Percentiles rank a stretch among this genome's conserved stretches.
Evolutionary conservation across 2,797 vertebrate genomes (phyloP).

Genomic region (Selene dorsalis): DNA sequence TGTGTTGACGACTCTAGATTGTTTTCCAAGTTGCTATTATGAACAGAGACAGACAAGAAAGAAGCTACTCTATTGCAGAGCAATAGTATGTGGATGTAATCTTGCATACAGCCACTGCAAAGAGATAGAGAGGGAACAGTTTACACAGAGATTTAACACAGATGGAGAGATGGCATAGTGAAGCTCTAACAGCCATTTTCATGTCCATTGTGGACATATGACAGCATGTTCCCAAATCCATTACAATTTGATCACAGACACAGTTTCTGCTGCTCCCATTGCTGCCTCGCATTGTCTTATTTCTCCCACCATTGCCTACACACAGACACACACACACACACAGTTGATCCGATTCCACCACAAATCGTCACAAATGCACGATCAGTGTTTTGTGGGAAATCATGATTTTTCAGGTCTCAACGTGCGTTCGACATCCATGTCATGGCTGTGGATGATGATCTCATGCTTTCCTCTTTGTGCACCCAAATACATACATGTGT

Average conservation of each 20-base stretch:
- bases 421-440: background rate
- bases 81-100: constrained; percentile 11
- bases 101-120: background rate
- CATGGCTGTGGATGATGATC: constrained; percentile 7
- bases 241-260: constrained; percentile 7
- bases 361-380: constrained; percentile 6
- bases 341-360: constrained; percentile 1
- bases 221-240: constrained; percentile 16
- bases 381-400: constrained; percentile 14
- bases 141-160: constrained; percentile 13
- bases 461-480: background rate
- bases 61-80: background rate
- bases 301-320: background rate
- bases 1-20: background rate
- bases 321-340: constrained; percentile 9
- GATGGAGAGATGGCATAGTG: background rate
- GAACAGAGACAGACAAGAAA: background rate
- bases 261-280: constrained; percentile 16
- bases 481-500: background rate
- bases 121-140: constrained; percentile 6
- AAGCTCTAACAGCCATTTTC: constrained; percentile 14
- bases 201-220: background rate
- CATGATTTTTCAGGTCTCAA: constrained; percentile 1
- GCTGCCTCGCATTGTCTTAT: constrained; percentile 3
- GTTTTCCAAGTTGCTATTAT: background rate